Percentiles rank a stretch among this genome's conserved stretches.
phyloP scores from a whole-genome alignment of 1,140 invertebrate genomes.

The Calephelis nemesis region DNA sequence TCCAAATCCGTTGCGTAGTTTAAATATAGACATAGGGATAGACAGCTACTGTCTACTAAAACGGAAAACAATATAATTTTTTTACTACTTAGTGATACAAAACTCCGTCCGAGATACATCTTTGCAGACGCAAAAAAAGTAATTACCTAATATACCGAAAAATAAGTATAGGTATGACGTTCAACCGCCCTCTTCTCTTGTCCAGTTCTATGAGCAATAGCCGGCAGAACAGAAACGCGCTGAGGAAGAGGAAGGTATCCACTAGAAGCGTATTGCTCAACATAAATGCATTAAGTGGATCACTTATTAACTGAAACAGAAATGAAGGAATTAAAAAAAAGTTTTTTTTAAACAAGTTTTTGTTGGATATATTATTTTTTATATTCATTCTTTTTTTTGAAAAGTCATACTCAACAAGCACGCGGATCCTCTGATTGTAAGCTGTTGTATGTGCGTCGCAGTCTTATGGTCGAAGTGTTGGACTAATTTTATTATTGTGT shows the following conservation, averaged over 20 bases:
- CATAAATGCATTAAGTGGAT: conserved; percentile 75
- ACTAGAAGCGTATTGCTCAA: conserved; percentile 83
- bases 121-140: too few species aligned
- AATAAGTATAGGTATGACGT: conserved; percentile 81
- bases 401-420: too few species aligned
- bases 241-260: conserved; percentile 85
- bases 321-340: not conserved
- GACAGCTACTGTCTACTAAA: too few species aligned
- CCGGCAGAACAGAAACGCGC: conserved; percentile 84
- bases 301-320: conserved; percentile 53
- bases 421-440: not conserved
- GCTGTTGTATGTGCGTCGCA: too few species aligned
- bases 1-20: too few species aligned
- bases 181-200: conserved; percentile 81
- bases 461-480: too few species aligned
- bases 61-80: too few species aligned
- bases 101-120: too few species aligned
- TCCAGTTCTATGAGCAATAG: conserved; percentile 84
- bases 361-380: not conserved
- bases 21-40: too few species aligned
- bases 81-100: too few species aligned
- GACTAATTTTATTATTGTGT: too few species aligned
- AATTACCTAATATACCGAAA: conserved; percentile 82
- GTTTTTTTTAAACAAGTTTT: not conserved
- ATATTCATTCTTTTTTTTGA: too few species aligned